phyloP scores from a whole-genome alignment of 2,888 invertebrate species.

The Drosophila monieri region DNA sequence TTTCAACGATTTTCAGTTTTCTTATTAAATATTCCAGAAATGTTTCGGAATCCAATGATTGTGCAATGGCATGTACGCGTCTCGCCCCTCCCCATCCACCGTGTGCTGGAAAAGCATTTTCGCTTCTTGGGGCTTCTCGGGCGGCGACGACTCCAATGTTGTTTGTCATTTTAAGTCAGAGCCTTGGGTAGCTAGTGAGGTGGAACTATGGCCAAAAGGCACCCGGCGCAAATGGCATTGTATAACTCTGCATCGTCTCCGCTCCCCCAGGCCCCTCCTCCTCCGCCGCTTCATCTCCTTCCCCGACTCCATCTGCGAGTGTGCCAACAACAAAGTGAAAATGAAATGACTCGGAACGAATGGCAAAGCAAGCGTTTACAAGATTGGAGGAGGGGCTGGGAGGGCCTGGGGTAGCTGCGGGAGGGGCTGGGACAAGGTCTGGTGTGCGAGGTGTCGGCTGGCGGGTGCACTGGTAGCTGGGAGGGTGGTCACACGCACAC shows the following conservation, averaged over 20 bases:
- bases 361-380: slow-evolving; percentile 78
- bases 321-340: slow-evolving; percentile 78
- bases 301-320: slow-evolving; percentile 41
- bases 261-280: neutral
- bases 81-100: neutral
- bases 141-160: slow-evolving; percentile 67
- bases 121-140: slow-evolving; percentile 56
- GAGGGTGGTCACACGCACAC: slow-evolving; percentile 21
- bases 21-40: slow-evolving; percentile 81
- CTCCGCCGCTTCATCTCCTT: neutral
- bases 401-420: slow-evolving; percentile 7
- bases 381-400: slow-evolving; percentile 51
- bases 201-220: slow-evolving; percentile 68
- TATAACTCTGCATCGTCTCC: slow-evolving; percentile 37
- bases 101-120: slow-evolving; percentile 65
- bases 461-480: neutral
- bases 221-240: slow-evolving; percentile 65
- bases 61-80: slow-evolving; percentile 79
- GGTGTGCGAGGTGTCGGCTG: slow-evolving; percentile 6
- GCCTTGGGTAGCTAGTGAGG: slow-evolving; percentile 76
- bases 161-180: slow-evolving; percentile 76
- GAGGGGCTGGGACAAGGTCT: neutral
- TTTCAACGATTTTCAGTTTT: slow-evolving; percentile 81
- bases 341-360: slow-evolving; percentile 81
- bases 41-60: slow-evolving; percentile 81